A percentile compares a stretch with the other conserved stretches of the same genome.
Evolutionary conservation across 2,797 vertebrate genomes (phyloP).

Genomic region (Potorous gilbertii): DNA sequence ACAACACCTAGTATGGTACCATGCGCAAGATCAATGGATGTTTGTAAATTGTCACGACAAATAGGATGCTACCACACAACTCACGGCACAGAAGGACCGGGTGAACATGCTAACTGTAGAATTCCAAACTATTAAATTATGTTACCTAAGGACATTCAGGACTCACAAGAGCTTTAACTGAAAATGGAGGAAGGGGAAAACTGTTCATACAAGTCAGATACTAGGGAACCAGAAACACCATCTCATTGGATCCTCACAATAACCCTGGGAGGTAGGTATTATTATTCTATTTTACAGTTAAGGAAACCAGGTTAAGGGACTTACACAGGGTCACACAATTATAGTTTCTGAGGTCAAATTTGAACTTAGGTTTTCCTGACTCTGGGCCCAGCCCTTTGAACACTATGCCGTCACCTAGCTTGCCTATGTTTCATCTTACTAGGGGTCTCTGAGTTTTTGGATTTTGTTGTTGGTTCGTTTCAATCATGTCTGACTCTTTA

Average conservation of each 20-base stretch:
- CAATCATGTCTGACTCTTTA: neutral
- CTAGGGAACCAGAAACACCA: neutral
- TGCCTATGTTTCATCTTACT: neutral
- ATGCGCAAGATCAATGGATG: neutral
- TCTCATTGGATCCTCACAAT: neutral
- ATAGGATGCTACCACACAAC: neutral
- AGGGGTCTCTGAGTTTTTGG: neutral
- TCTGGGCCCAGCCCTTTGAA: neutral
- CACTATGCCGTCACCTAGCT: accelerated
- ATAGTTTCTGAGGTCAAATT: neutral
- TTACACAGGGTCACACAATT: neutral
- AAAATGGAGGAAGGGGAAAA: neutral
- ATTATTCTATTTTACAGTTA: neutral
- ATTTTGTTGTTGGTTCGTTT: neutral
- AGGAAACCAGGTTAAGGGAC: neutral
- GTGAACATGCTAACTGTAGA: neutral
- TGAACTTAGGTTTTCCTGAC: neutral
- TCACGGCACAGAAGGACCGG: neutral
- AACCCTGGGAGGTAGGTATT: neutral
- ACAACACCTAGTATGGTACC: neutral
- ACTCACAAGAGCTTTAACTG: neutral
- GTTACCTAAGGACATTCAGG: neutral
- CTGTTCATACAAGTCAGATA: neutral
- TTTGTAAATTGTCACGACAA: neutral
- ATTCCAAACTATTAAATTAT: neutral